Base-by-base conservation (phyloP, 2,888 invertebrate species). In the Leptura quadrifasciata region DNA sequence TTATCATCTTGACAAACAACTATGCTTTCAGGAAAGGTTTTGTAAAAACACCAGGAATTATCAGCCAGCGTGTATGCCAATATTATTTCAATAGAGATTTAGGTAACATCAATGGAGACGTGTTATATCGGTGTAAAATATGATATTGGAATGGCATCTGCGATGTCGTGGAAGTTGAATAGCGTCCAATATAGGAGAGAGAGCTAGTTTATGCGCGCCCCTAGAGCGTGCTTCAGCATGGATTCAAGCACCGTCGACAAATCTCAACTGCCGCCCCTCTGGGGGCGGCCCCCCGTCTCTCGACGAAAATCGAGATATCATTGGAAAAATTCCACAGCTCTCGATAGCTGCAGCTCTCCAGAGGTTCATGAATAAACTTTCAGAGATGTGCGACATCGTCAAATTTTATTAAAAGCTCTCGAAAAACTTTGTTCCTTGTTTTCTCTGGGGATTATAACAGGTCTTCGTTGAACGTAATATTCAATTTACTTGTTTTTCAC, bases 321-420 rank as follows among this genome's bases (percentile, higher is more conserved):
- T 79, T 76, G 79, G 77, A 76, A 79, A 70, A 76, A 79, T 77
- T 77, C 76, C 76, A 52, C 63, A 20, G 73, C 73, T 72, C 77
- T 77, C 73, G 75, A 80, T 77, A 74, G 78, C 72, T 70, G 68
- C 31, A 73, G 74, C 77, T 75, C 79, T 80, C 80, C 57, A 75
- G 77, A 77, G 79, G 71, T 74, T 79, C 77, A 74, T 80, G 80
- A 78, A 80, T 79, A 80, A 78, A 80, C 79, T 76, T 77, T 69
- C 35, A 54, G 58, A 70, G 73, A 75, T 75, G 70, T 75, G 74
- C 74, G 77, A 79, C 80, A 67, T 80, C 79, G 80, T 79, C 79
- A 76, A 78, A 80, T 79, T 79, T 80, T 80, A 80, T 80, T 80
- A 79, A 77, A 75, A 75, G 74, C 76, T 71, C 73, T 79, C 72